These are phyloP conservation scores for Apis dorsata DNA, from an alignment of 1,140 invertebrate species.

Conservation along the genomic window DNA sequence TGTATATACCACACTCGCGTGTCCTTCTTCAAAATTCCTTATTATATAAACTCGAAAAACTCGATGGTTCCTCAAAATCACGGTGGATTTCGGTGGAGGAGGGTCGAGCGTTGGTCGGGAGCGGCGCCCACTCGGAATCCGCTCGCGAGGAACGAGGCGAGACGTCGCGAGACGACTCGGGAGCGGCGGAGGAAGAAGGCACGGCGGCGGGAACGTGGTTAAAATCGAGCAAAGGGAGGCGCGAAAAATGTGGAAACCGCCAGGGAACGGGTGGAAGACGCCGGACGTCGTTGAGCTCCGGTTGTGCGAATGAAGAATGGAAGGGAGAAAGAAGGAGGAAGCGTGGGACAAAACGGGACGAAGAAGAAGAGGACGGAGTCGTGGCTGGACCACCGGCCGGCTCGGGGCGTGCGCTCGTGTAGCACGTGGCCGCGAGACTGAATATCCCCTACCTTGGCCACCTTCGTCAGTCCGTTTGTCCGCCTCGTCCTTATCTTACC, in stretches of 20 bases:
- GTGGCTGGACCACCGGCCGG: slow-evolving; percentile 70
- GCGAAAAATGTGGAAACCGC: neutral
- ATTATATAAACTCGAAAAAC: no score
- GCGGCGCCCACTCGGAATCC: slow-evolving; percentile 40
- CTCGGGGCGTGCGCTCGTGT: slow-evolving; percentile 78
- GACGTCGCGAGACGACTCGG: neutral
- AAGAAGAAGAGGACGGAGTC: slow-evolving; percentile 57
- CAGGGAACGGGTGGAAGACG: neutral
- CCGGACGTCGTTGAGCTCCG: neutral
- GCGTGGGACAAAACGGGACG: slow-evolving; percentile 53
- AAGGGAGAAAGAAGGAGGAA: slow-evolving; percentile 44
- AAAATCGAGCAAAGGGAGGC: neutral
- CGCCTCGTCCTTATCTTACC: slow-evolving; percentile 75
- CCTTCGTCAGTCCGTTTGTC: slow-evolving; percentile 77
- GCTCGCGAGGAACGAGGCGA: neutral
- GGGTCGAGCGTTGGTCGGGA: neutral
- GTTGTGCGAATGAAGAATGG: slow-evolving; percentile 35
- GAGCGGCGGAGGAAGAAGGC: neutral
- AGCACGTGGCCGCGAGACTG: slow-evolving; percentile 79
- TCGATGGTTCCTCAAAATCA: no score
- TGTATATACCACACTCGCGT: no score
- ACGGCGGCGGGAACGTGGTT: neutral
- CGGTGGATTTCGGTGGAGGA: no score
- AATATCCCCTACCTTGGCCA: slow-evolving; percentile 76
- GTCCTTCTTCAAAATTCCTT: no score